Evolutionary conservation across 2,113 vertebrate genomes (phyloP).

Genomic region (Chaenocephalus aceratus): DNA sequence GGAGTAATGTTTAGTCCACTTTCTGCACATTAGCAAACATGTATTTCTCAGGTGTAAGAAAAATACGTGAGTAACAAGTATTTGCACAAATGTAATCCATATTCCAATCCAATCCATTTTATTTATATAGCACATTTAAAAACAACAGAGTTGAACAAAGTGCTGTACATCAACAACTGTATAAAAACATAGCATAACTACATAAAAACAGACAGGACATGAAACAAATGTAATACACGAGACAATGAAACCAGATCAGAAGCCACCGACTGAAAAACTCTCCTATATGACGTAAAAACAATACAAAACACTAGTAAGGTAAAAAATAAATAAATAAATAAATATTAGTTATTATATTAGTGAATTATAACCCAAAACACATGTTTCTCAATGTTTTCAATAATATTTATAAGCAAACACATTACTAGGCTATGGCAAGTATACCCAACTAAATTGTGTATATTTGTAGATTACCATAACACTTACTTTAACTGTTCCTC

Average conservation of each 20-base stretch:
- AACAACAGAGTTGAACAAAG: too few species aligned
- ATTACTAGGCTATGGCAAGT: background rate
- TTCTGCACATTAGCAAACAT: conserved; percentile 1
- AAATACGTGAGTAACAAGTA: background rate
- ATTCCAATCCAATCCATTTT: background rate
- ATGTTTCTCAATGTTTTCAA: background rate
- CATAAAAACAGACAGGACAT: too few species aligned
- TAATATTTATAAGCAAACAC: background rate
- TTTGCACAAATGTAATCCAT: background rate
- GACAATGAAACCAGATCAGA: too few species aligned
- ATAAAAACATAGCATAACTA: too few species aligned
- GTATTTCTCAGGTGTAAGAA: conserved; percentile 2
- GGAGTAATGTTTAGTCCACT: background rate
- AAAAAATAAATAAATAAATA: too few species aligned
- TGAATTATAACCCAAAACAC: background rate
- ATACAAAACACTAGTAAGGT: too few species aligned
- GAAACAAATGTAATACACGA: too few species aligned
- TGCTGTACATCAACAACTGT: too few species aligned
- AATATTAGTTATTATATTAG: too few species aligned
- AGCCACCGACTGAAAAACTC: too few species aligned
- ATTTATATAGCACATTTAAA: too few species aligned
- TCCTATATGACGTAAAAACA: too few species aligned
- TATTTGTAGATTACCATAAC: background rate
- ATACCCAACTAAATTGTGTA: background rate
- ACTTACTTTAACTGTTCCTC: conserved; percentile 5